Evolutionary conservation across 2,113 vertebrate genomes (phyloP), one percentile per base, ranked within the genome.

Genomic region (Dicerorhinus sumatrensis): DNA sequence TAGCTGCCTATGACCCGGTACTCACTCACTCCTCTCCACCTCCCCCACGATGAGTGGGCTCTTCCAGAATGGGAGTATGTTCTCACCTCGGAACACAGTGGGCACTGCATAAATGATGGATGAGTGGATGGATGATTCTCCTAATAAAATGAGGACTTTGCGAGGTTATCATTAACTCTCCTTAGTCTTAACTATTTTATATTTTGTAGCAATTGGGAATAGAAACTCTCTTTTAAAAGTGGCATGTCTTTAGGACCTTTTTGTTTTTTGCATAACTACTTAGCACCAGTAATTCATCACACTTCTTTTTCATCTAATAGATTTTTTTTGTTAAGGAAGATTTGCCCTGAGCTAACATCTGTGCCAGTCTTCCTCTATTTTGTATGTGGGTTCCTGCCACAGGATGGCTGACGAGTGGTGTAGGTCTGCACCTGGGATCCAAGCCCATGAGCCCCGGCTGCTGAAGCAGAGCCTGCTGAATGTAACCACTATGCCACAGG

Each of bases 1-100:
- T 0, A 0, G 36, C 21, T 17, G 51, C 48, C 39, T 3, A 5
- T 5, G 42, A 39, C 20, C 8, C 11, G 0, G 8, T 3, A 23
- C 62, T 18, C 27, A 27, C 6, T 16, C 33, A 23, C 79, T 31
- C 60, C 36, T 21, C 63, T 67, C 42, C 11, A 5, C 48, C 25
- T 70, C 39, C 8, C 11, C 21, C 60, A n/a, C 56, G 5, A 17
- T 0, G 31, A 56, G 60, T 1, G 14, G 85, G 72, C 46, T 63
- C 72, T 42, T 65, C 54, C 3, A 2, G 20, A 29, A 31, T 0
- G 39, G 54, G 29, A 25, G 7, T 65, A 8, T 18, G 7, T 63
- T 46, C 46, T 77, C 46, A 33, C 18, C n/a, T 63, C 12, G 5
- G 89, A 33, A 36, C 13, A 14, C 1, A 17, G 25, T 21, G 31